Evolutionary conservation across 2,113 vertebrate genomes (phyloP).

Genomic region (Saguinus imperator): DNA sequence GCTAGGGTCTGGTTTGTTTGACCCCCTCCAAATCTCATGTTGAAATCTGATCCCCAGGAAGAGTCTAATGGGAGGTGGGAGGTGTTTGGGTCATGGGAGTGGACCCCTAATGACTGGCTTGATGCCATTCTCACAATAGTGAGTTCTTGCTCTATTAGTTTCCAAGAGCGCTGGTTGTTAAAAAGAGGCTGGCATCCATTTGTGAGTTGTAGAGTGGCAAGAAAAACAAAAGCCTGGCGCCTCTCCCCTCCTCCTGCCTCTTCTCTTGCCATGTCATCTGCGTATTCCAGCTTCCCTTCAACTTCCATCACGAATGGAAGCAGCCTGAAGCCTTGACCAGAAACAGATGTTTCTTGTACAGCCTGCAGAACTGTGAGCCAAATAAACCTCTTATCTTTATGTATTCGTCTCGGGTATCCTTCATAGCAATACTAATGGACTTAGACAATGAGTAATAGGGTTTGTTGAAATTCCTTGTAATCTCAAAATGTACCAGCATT

Average conservation of each 20-base stretch:
- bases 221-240: background rate
- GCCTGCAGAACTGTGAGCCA: background rate
- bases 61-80: background rate
- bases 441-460: background rate
- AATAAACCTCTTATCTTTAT: background rate
- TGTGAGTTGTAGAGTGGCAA: no score
- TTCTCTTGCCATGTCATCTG: background rate
- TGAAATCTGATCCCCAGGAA: background rate
- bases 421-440: background rate
- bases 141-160: background rate
- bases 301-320: background rate
- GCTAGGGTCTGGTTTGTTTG: background rate
- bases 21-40: background rate
- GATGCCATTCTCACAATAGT: background rate
- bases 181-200: background rate
- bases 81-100: background rate
- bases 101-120: background rate
- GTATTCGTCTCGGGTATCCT: background rate
- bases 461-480: conserved; percentile 5
- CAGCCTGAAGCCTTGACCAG: background rate
- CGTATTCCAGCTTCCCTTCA: background rate
- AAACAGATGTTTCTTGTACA: background rate
- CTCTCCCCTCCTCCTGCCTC: background rate
- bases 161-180: background rate
- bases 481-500: background rate